phyloP scores from a whole-genome alignment of 1,140 invertebrate genomes.

The Eupristina koningsbergeri region DNA sequence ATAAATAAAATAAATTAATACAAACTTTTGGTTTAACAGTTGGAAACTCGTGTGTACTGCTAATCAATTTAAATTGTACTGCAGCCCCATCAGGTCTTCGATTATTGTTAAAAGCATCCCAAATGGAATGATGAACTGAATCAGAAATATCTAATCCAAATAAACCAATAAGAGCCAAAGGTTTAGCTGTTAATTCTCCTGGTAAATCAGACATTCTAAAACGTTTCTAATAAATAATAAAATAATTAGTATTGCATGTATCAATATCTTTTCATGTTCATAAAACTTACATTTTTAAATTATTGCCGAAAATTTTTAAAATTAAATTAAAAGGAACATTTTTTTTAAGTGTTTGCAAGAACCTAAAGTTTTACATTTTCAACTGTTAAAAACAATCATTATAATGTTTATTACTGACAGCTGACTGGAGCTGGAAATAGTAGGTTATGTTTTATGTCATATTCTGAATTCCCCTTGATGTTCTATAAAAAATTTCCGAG shows the following conservation, averaged over 20 bases:
- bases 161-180: slow-evolving; percentile 87
- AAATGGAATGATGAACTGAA: slow-evolving; percentile 89
- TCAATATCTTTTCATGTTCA: not conserved
- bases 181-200: slow-evolving; percentile 83
- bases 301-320: not conserved
- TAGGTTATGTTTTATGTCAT: slow-evolving; percentile 38
- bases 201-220: slow-evolving; percentile 78
- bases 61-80: slow-evolving; percentile 87
- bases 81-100: slow-evolving; percentile 85
- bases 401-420: slow-evolving; percentile 39
- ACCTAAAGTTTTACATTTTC: slow-evolving; percentile 5
- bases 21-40: slow-evolving; percentile 88
- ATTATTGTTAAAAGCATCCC: slow-evolving; percentile 92
- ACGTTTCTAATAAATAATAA: slow-evolving; percentile 37
- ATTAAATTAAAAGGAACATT: slow-evolving; percentile 9
- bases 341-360: not conserved
- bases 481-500: not conserved
- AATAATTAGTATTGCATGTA: not conserved
- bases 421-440: not conserved
- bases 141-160: slow-evolving; percentile 90
- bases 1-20: not conserved
- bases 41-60: slow-evolving; percentile 88
- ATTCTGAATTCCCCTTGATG: slow-evolving; percentile 22
- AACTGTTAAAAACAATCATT: slow-evolving; percentile 32
- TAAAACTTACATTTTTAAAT: slow-evolving; percentile 11